Base-by-base conservation (phyloP, 2,888 invertebrate genomes). In the Megalurothrips usitatus region DNA sequence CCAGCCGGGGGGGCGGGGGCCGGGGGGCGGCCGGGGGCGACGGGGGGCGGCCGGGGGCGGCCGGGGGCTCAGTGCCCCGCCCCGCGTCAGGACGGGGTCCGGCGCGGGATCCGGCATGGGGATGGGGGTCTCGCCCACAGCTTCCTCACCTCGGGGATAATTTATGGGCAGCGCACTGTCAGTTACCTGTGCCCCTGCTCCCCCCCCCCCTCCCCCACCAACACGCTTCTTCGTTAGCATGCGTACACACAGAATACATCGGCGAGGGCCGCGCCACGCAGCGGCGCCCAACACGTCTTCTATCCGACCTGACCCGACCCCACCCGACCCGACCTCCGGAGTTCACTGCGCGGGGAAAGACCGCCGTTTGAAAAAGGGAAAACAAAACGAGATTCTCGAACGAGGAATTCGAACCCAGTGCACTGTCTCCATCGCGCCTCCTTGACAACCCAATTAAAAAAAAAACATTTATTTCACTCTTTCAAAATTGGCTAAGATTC, bases 131-230 rank as follows among this genome's bases (percentile, higher is more conserved):
- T 68, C 68, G 23, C 68, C 68, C 68, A 23, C 68, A 68, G 68
- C 68, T 68, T 68, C 68, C 68, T 68, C 68, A 68, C 68, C 68
- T 68, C 68, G n/a, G 68, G 68, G 68, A 68, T 68, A 68, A 68
- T 68, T 68, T 68, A 68, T 68, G 68, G 23, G 23, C 68, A 68
- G 23, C 68, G 68, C 23, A n/a, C 68, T 23, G 68, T 68, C 68
- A 68, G 68, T 68, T 68, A 68, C 68, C 68, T 68, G 68, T 23
- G 68, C 23, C 68, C 58, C 52, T 17, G 52, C 52, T 10, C 6
- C 14, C 14, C 52, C 52, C 52, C 3, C 52, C 34, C 34, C 34
- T 2, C 34, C 34, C 34, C 34, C 34, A 6, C 26, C 12, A 10
- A 8, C 26, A 9, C 68, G 1, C 26, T 6, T 75, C 26, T 23